phyloP scores from a whole-genome alignment of 2,113 vertebrate genomes.

The Thryonomys swinderianus region DNA sequence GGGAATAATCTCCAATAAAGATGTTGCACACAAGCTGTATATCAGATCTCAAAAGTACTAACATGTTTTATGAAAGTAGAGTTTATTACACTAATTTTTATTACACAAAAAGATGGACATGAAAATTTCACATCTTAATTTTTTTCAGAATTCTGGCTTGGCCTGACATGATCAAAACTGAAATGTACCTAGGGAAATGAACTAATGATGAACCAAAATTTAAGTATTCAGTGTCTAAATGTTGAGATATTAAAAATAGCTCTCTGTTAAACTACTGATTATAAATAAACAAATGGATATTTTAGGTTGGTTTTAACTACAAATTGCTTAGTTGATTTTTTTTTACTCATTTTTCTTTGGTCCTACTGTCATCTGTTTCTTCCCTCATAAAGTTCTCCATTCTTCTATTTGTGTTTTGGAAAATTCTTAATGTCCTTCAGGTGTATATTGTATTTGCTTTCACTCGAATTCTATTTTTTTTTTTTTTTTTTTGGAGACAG shows the following conservation, averaged over 20 bases:
- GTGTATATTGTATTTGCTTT: not conserved
- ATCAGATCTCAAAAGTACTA: not conserved
- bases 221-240: not conserved
- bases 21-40: not conserved
- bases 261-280: not conserved
- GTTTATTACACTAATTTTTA: not conserved
- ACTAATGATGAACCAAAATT: not conserved
- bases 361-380: not conserved
- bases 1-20: not conserved
- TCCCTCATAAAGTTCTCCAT: not conserved
- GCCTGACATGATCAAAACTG: not conserved
- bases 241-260: slow-evolving; percentile 7
- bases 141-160: not conserved
- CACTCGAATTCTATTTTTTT: not conserved
- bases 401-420: not conserved
- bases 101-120: not conserved
- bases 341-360: not conserved
- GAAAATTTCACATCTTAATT: not conserved
- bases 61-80: not conserved
- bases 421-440: not conserved
- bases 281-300: not conserved
- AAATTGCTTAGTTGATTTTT: not conserved
- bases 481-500: no score
- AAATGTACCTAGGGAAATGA: not conserved
- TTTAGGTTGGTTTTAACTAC: not conserved